Conservation (phyloP, 2,888 invertebrate species). For the Pollenia griseotomentosa region DNA sequence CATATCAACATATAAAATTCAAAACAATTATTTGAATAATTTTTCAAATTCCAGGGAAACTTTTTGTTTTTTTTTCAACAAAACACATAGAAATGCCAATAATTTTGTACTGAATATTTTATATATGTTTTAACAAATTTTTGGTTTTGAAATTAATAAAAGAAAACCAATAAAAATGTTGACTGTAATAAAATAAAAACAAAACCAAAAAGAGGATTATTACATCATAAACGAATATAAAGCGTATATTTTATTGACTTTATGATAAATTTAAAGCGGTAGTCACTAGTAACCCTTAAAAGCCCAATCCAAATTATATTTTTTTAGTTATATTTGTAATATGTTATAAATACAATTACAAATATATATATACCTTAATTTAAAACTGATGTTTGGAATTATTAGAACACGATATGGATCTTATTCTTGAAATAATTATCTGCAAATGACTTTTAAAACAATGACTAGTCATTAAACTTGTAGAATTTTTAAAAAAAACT, state of each 20-base stretch:
- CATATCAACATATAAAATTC: not conserved
- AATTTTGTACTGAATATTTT: slow-evolving; percentile 11
- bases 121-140: not conserved
- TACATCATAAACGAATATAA: not conserved
- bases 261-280: not conserved
- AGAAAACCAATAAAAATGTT: not conserved
- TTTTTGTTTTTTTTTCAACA: not conserved
- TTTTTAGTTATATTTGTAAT: too few species aligned
- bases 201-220: not conserved
- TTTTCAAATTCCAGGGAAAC: slow-evolving; percentile 8
- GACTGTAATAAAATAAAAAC: not conserved
- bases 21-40: not conserved
- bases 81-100: not conserved
- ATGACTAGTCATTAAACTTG: too few species aligned
- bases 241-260: not conserved
- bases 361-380: too few species aligned
- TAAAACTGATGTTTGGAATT: too few species aligned
- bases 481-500: too few species aligned
- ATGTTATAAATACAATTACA: too few species aligned
- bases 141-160: not conserved
- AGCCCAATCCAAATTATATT: not conserved
- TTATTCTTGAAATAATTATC: too few species aligned
- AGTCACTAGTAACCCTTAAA: not conserved
- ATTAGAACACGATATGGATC: too few species aligned
- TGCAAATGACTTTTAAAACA: too few species aligned